These are phyloP conservation scores for Acrocephalus scirpaceus DNA, from an alignment of 2,797 vertebrate species.

Conservation along the genomic window DNA sequence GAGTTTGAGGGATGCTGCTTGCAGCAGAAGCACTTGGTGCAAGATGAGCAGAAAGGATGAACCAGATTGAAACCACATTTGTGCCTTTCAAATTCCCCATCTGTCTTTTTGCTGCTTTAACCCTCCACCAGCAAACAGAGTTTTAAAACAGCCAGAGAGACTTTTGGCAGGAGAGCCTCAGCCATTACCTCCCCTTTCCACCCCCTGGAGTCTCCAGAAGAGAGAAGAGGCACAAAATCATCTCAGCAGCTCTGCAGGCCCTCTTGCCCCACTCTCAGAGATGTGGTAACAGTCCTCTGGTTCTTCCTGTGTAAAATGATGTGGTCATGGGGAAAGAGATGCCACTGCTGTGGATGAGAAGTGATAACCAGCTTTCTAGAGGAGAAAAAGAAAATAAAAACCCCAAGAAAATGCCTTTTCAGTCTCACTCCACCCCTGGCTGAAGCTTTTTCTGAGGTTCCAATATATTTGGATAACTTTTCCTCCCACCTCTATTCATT, in stretches of 20 bases:
- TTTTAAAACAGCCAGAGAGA: neutral
- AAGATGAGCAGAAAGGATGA: neutral
- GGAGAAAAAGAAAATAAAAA: no score
- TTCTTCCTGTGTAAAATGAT: neutral
- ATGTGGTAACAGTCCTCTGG: neutral
- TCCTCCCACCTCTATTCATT: conserved; percentile 40
- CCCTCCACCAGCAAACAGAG: neutral
- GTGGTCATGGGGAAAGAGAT: rapidly evolving
- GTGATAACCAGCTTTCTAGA: neutral
- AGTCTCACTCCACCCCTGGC: neutral
- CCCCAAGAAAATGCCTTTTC: neutral
- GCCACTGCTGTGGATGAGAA: neutral
- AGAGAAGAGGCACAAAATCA: neutral
- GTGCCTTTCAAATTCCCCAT: neutral
- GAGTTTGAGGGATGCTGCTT: neutral
- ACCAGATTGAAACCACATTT: neutral
- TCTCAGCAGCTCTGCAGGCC: neutral
- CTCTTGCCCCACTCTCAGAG: neutral
- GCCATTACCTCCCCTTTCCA: neutral
- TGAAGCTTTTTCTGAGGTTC: neutral
- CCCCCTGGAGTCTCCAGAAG: rapidly evolving
- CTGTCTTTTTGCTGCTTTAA: neutral
- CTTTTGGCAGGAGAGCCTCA: neutral
- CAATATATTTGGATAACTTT: conserved; percentile 38
- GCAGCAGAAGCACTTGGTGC: neutral